Conservation (phyloP, 2,888 invertebrate species). For the Cinara cedri region DNA sequence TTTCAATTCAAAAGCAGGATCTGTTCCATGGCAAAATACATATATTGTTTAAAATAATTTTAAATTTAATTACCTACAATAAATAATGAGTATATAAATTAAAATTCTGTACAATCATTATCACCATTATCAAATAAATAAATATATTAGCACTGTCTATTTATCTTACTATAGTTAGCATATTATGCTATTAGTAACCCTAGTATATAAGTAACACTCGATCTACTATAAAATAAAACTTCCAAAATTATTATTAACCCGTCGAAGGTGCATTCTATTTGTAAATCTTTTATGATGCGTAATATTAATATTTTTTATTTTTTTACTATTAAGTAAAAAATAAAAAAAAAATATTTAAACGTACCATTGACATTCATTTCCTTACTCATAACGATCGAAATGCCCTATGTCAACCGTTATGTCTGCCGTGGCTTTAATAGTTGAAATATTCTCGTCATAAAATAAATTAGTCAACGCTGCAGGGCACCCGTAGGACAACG, state of each 20-base stretch:
- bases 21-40: neutral
- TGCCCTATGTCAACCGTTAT: no score
- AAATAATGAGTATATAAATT: neutral
- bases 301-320: no score
- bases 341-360: neutral
- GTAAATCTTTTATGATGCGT: neutral
- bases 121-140: neutral
- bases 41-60: neutral
- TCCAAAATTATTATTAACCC: neutral
- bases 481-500: no score
- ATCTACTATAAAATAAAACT: neutral
- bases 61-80: neutral
- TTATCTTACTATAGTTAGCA: neutral
- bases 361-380: constrained; percentile 25
- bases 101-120: neutral
- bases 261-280: neutral
- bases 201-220: neutral
- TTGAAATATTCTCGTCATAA: no score
- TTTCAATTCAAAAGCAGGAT: neutral
- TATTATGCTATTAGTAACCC: neutral
- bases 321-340: no score
- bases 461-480: no score
- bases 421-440: no score
- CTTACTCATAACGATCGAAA: no score
- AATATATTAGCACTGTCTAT: neutral